phyloP scores from a whole-genome alignment of 2,113 vertebrate species.

The Oceanodroma tethys region DNA sequence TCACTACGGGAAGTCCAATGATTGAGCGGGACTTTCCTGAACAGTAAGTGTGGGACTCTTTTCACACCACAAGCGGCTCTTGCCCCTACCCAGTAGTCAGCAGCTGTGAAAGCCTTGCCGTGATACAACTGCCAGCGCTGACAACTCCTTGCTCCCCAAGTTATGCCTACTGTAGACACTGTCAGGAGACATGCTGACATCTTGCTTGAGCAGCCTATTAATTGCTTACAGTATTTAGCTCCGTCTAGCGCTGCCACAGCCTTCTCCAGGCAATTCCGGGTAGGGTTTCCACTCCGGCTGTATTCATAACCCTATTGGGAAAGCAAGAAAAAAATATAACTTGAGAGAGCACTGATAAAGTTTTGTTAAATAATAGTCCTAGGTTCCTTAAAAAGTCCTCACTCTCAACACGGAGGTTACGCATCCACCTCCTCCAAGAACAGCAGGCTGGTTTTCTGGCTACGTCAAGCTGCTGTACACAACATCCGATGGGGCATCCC shows the following conservation, averaged over 20 bases:
- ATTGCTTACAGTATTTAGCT: constrained; percentile 86
- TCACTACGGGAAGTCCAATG: background rate
- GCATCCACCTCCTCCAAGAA: background rate
- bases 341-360: background rate
- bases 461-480: background rate
- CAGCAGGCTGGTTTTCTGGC: background rate
- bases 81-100: background rate
- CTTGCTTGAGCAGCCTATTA: background rate
- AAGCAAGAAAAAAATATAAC: background rate
- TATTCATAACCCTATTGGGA: constrained; percentile 86
- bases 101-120: background rate
- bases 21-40: background rate
- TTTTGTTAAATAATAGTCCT: background rate
- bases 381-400: background rate
- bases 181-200: background rate
- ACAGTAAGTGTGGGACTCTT: accelerated
- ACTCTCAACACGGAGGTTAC: background rate
- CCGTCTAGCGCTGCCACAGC: constrained; percentile 87
- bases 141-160: background rate
- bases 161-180: too few relatives aligned
- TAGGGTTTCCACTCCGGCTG: constrained; percentile 91
- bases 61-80: background rate
- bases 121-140: background rate
- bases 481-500: background rate
- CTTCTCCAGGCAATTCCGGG: constrained; percentile 86